Evolutionary conservation across 2,797 vertebrate genomes (phyloP).

Genomic region (Monodelphis domestica): DNA sequence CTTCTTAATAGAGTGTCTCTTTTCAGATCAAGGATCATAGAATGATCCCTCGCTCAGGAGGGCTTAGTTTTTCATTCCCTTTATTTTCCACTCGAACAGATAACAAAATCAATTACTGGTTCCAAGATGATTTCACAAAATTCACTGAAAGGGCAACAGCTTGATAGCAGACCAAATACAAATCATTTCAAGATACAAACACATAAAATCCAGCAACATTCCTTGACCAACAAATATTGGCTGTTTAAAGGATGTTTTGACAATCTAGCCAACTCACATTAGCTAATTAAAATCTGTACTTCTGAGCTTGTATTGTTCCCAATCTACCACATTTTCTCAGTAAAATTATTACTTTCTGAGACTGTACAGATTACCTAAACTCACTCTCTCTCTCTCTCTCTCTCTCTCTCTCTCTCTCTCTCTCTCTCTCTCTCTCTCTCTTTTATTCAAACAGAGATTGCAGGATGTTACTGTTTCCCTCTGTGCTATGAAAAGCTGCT

Average conservation of each 20-base stretch:
- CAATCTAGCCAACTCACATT: background rate
- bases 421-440: background rate
- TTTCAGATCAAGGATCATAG: conserved; percentile 3
- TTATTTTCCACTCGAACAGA: background rate
- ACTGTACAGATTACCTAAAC: background rate
- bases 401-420: too few relatives aligned
- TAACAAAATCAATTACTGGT: background rate
- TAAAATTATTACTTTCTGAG: background rate
- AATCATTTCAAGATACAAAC: background rate
- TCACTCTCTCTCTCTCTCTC: background rate
- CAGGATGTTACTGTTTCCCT: background rate
- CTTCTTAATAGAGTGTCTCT: conserved; percentile 5
- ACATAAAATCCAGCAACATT: background rate
- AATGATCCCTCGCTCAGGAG: background rate
- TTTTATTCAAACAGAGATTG: background rate
- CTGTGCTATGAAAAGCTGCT: background rate
- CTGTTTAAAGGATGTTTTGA: background rate
- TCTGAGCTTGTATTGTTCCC: background rate
- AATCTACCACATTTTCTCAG: background rate
- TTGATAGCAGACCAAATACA: background rate
- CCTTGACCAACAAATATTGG: background rate
- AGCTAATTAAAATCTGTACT: background rate
- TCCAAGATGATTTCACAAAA: background rate
- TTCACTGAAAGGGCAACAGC: background rate
- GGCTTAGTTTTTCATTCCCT: conserved; percentile 3